These are phyloP conservation scores for Leucophora obtusa DNA, from an alignment of 2,888 invertebrate genomes.

Conservation along the genomic window DNA sequence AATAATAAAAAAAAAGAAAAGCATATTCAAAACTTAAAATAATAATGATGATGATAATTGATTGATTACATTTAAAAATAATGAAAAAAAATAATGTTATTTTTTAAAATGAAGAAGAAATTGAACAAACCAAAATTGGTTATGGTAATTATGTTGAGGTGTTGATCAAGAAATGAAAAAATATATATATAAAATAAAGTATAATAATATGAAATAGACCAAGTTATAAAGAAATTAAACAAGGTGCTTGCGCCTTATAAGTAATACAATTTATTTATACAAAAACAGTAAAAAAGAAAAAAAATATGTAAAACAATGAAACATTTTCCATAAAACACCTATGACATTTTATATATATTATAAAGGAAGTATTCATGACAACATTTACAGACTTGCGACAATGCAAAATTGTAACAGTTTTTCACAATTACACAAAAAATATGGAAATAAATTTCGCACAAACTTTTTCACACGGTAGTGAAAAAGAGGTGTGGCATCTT, in stretches of 20 bases:
- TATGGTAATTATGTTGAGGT: constrained; percentile 26
- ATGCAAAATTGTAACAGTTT: neutral
- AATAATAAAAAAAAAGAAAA: constrained; percentile 60
- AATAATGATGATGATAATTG: constrained; percentile 18
- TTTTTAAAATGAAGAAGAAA: constrained; percentile 38
- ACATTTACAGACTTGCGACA: neutral
- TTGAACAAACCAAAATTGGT: constrained; percentile 39
- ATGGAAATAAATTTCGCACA: neutral
- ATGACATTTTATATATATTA: constrained; percentile 32
- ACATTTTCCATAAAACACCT: constrained; percentile 15
- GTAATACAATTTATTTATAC: constrained; percentile 14
- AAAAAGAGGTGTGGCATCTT: too few relatives aligned
- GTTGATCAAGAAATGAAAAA: constrained; percentile 8
- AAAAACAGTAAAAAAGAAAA: neutral
- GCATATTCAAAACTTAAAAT: constrained; percentile 61
- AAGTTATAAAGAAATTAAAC: constrained; percentile 27
- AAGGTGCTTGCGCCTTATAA: constrained; percentile 44
- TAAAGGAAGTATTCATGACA: neutral
- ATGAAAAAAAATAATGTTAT: constrained; percentile 35
- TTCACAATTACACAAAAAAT: neutral
- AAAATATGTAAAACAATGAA: constrained; percentile 6
- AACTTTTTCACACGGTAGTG: neutral
- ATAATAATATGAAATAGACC: constrained; percentile 35
- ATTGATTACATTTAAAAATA: constrained; percentile 32
- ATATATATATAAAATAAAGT: neutral